Evolutionary conservation across 1,140 invertebrate genomes (phyloP).

Genomic region (Camponotus floridanus): DNA sequence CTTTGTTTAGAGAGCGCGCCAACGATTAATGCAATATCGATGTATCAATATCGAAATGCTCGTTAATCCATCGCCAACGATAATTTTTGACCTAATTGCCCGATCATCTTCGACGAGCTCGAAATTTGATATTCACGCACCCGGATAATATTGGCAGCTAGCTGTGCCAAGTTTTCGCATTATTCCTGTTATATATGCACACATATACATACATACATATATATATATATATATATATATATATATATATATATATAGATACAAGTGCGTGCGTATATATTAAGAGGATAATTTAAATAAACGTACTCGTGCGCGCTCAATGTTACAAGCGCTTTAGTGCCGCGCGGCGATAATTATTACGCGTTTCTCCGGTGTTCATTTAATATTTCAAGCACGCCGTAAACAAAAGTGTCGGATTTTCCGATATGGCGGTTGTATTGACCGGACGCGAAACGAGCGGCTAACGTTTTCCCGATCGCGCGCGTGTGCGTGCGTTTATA

Average conservation of each 20-base stretch:
- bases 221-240: too few species aligned
- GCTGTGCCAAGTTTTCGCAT: constrained; percentile 1
- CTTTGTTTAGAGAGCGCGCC: not conserved
- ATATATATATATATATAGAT: too few species aligned
- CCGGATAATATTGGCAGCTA: constrained; percentile 13
- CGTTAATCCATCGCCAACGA: not conserved
- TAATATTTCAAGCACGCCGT: constrained; percentile 41
- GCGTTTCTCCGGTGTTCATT: constrained; percentile 41
- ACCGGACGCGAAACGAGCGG: constrained; percentile 11
- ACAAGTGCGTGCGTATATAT: too few species aligned
- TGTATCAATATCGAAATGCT: not conserved
- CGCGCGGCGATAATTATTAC: constrained; percentile 46
- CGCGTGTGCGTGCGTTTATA: not conserved
- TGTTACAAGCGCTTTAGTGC: constrained; percentile 41
- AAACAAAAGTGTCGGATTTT: constrained; percentile 59
- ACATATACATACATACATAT: too few species aligned
- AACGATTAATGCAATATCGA: constrained; percentile 5
- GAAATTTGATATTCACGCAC: constrained; percentile 30
- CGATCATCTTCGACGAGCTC: constrained; percentile 45
- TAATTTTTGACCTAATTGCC: constrained; percentile 46
- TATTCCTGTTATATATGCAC: constrained; percentile 29
- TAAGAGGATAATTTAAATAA: constrained; percentile 45
- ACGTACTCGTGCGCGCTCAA: constrained; percentile 19
- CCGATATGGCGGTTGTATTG: constrained; percentile 15
- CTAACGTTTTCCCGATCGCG: not conserved